Conservation (phyloP, 2,888 invertebrate genomes). For the Dilophus febrilis region DNA sequence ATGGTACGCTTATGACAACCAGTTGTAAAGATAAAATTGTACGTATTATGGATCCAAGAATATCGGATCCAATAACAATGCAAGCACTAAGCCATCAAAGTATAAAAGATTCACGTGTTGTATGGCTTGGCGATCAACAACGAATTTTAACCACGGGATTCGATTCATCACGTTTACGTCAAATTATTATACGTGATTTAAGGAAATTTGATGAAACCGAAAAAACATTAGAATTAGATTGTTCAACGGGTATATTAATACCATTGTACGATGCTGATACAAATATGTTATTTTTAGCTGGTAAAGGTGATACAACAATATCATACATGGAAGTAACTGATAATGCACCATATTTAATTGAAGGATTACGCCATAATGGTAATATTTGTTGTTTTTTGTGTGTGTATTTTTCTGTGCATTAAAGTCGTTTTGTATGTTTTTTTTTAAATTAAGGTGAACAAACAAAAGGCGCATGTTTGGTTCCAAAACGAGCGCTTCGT, state of each 20-base stretch:
- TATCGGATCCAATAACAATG: constrained; percentile 38
- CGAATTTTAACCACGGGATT: constrained; percentile 72
- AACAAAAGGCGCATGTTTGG: constrained; percentile 82
- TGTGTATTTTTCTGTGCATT: not conserved
- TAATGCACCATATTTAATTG: constrained; percentile 75
- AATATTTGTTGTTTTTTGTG: not conserved
- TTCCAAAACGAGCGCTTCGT: constrained; percentile 78
- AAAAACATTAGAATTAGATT: constrained; percentile 64
- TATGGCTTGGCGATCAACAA: constrained; percentile 77
- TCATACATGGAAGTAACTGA: constrained; percentile 80
- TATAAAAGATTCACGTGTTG: constrained; percentile 78
- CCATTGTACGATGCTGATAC: constrained; percentile 88
- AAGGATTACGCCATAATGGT: constrained; percentile 69
- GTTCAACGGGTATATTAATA: constrained; percentile 79
- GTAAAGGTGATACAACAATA: constrained; percentile 87
- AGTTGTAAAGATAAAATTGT: constrained; percentile 86
- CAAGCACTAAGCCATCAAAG: constrained; percentile 68
- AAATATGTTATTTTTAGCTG: constrained; percentile 85
- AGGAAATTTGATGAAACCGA: constrained; percentile 62
- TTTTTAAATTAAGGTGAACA: constrained; percentile 56
- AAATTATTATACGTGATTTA: constrained; percentile 76
- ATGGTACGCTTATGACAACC: constrained; percentile 59
- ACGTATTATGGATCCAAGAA: constrained; percentile 68
- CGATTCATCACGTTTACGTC: constrained; percentile 68
- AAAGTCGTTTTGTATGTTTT: too few relatives aligned